Percentiles rank a stretch among this genome's conserved stretches.
Evolutionary conservation across 2,888 invertebrate species (phyloP).

Genomic region (Epicampocera succincta): DNA sequence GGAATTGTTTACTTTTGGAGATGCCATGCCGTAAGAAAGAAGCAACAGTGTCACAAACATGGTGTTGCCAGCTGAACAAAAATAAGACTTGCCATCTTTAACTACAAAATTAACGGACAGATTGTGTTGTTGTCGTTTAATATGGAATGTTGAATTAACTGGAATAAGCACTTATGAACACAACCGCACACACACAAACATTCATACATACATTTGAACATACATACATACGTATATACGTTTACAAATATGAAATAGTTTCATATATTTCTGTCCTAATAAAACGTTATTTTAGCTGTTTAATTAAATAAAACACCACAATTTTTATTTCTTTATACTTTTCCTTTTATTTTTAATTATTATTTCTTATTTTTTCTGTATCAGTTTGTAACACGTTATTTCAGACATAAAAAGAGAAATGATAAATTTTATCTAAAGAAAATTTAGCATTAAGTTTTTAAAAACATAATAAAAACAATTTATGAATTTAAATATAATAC

Average conservation of each 20-base stretch:
- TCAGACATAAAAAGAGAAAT: conserved; percentile 55
- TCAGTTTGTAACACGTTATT: conserved; percentile 62
- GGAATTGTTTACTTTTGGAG: conserved; percentile 20
- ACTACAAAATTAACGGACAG: too few relatives aligned
- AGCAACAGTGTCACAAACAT: neutral
- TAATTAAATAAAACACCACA: conserved; percentile 27
- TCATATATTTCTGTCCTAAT: too few relatives aligned
- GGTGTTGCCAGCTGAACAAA: neutral
- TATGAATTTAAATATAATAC: conserved; percentile 40
- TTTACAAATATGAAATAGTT: too few relatives aligned
- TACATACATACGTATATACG: too few relatives aligned
- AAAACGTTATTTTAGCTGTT: too few relatives aligned
- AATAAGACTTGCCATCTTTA: neutral
- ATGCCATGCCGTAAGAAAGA: conserved; percentile 4
- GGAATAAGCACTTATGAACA: too few relatives aligned
- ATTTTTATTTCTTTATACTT: conserved; percentile 37
- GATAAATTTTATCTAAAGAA: conserved; percentile 51
- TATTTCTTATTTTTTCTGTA: conserved; percentile 43
- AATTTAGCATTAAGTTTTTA: conserved; percentile 42
- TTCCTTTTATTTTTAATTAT: conserved; percentile 59
- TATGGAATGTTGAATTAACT: too few relatives aligned
- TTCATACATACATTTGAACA: too few relatives aligned
- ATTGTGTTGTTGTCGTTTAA: too few relatives aligned
- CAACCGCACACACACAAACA: too few relatives aligned
- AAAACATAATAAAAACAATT: conserved; percentile 53